Base-by-base conservation (phyloP, 1,140 invertebrate species). In the Ooceraea biroi region DNA sequence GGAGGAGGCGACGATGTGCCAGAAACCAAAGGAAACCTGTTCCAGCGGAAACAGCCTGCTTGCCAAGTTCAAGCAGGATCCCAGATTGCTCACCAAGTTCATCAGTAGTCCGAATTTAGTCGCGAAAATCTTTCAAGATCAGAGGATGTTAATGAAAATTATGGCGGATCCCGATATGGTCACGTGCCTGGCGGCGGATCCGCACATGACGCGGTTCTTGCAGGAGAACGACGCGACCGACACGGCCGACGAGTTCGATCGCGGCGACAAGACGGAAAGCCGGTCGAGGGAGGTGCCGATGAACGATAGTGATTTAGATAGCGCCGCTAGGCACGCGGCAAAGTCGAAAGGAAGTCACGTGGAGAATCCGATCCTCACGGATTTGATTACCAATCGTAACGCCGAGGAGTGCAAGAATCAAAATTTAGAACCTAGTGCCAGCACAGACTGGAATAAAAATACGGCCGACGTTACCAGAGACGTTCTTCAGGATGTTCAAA, bases 401-500 rank as follows among this genome's bases (percentile, higher is more conserved):
- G 63, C 86, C 0, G 87, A 92, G 14, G 90, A 92, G 12, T 82
- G 61, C 7, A 71, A 84, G 17, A 82, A 86, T 30, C 52, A 85
- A 57, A 73, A 85, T 41, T 60, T 82, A 7, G 72, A 86, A 8
- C 7, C 80, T 41, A 73, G 1, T 19, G 58, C 27, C 22, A 84
- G 25, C 8, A 83, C 50, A 0, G 88, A 90, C 5, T 90, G 83
- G 83, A 86, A 77, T 25, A 91, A 92, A 78, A 90, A 60, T 46
- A 83, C 87, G 8, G 88, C 92, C 17, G 95, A 95, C 87, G 94
- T 95, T 80, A 96, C 96, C 0, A 95, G 94, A 89, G 96, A 96
- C 89, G 95, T 96, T 58, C 90, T 96, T 17, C 95, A 96, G 87
- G 96, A 96, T 91, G 95, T 96, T 19, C 95, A 96, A 89, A 96